Conservation (phyloP, 1,140 invertebrate species). For the Polypedilum vanderplanki region DNA sequence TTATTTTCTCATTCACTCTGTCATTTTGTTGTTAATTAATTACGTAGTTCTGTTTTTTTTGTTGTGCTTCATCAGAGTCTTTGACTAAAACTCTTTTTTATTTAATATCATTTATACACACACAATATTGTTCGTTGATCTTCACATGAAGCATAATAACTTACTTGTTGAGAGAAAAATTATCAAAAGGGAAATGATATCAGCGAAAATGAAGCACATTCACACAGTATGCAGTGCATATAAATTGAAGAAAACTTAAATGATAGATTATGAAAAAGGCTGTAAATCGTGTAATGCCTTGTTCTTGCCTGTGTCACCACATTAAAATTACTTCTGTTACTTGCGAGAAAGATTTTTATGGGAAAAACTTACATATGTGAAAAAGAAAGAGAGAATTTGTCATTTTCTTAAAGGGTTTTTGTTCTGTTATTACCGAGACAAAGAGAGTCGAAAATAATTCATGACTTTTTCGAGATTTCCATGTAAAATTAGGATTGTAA, state of each 20-base stretch:
- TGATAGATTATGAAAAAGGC: neutral
- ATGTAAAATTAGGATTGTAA: neutral
- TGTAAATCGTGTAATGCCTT: slow-evolving; percentile 8
- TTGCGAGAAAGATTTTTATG: neutral
- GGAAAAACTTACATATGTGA: slow-evolving; percentile 18
- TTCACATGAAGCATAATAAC: too few relatives aligned
- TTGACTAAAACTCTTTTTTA: neutral
- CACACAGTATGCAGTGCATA: too few relatives aligned
- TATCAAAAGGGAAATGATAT: slow-evolving; percentile 13
- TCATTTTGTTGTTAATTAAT: slow-evolving; percentile 20
- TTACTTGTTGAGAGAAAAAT: neutral
- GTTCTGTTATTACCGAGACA: neutral
- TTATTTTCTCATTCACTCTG: neutral
- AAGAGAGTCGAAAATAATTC: slow-evolving; percentile 1
- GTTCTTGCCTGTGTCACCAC: neutral
- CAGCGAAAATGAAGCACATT: neutral
- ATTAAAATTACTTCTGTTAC: neutral
- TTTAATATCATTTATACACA: neutral
- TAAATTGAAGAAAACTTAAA: too few relatives aligned
- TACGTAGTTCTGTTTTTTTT: slow-evolving; percentile 6
- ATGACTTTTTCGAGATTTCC: neutral
- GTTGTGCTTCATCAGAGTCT: slow-evolving; percentile 2
- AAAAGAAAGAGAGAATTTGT: slow-evolving; percentile 1
- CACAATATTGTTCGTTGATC: too few relatives aligned
- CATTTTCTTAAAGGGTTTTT: slow-evolving; percentile 3